phyloP scores from a whole-genome alignment of 1,140 invertebrate genomes.

The Papilio glaucus region DNA sequence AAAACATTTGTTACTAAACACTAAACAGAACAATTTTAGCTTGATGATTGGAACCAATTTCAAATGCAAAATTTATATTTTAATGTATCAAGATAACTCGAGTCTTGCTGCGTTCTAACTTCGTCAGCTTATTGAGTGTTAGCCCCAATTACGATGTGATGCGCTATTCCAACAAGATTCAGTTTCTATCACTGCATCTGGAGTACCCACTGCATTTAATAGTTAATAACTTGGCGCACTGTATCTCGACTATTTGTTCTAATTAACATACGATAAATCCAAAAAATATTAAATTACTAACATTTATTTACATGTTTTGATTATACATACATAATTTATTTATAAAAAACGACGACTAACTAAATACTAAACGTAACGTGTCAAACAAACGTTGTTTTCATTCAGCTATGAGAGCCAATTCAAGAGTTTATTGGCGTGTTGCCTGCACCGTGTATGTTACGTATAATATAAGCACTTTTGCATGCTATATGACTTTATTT shows the following conservation, averaged over 20 bases:
- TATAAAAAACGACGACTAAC: not conserved
- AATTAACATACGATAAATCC: not conserved
- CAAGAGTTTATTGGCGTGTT: not conserved
- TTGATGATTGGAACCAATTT: too few relatives aligned
- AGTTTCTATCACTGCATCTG: not conserved
- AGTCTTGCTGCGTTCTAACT: not conserved
- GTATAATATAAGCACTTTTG: not conserved
- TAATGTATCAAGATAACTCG: not conserved
- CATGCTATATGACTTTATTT: not conserved
- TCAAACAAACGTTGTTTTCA: not conserved
- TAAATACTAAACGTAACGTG: not conserved
- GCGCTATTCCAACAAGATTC: not conserved
- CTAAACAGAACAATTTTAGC: too few relatives aligned
- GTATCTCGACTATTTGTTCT: not conserved
- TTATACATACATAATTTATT: too few relatives aligned
- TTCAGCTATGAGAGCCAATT: not conserved
- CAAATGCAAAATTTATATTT: too few relatives aligned
- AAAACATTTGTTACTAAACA: not conserved
- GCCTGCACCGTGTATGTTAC: slow-evolving; percentile 2
- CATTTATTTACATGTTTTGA: too few relatives aligned
- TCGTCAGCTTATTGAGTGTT: not conserved
- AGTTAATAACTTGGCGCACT: not conserved
- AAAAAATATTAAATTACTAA: too few relatives aligned
- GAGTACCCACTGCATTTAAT: not conserved
- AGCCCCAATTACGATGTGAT: not conserved